Evolutionary conservation across 2,888 invertebrate species (phyloP).

Genomic region (Copidosoma aretas): DNA sequence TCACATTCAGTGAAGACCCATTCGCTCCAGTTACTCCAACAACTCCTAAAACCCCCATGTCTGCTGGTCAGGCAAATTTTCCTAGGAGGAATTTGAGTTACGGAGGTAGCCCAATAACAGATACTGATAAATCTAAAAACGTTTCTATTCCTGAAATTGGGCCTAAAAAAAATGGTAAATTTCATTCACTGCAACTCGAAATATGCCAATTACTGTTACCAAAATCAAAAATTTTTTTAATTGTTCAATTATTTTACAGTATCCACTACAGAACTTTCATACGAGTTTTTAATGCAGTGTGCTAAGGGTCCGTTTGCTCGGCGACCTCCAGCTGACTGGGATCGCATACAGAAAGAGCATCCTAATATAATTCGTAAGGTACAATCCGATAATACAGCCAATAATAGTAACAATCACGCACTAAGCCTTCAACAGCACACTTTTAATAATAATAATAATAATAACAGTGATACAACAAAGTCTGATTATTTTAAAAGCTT

Average conservation of each 20-base stretch:
- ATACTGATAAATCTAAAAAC: constrained; percentile 54
- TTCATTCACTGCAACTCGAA: not conserved
- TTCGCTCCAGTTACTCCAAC: constrained; percentile 44
- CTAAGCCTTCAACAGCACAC: constrained; percentile 13
- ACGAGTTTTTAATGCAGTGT: constrained; percentile 65
- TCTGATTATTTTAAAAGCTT: not conserved
- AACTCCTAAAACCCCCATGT: constrained; percentile 46
- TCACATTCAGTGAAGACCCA: constrained; percentile 57
- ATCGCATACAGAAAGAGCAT: constrained; percentile 64
- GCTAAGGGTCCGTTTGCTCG: constrained; percentile 67
- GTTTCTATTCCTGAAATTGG: constrained; percentile 47
- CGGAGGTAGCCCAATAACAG: constrained; percentile 54
- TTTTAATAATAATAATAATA: constrained; percentile 25
- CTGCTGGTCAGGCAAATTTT: constrained; percentile 44
- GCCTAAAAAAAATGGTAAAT: constrained; percentile 49
- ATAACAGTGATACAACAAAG: no score
- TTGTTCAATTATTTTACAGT: constrained; percentile 25
- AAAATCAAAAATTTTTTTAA: not conserved
- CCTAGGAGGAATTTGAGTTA: constrained; percentile 50
- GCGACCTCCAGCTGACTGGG: constrained; percentile 65
- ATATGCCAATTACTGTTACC: not conserved
- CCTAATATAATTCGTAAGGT: constrained; percentile 67
- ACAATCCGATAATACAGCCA: constrained; percentile 44
- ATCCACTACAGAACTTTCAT: constrained; percentile 57
- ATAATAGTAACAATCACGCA: not conserved